Evolutionary conservation across 2,797 vertebrate genomes (phyloP).

Genomic region (Xerus rutilus): DNA sequence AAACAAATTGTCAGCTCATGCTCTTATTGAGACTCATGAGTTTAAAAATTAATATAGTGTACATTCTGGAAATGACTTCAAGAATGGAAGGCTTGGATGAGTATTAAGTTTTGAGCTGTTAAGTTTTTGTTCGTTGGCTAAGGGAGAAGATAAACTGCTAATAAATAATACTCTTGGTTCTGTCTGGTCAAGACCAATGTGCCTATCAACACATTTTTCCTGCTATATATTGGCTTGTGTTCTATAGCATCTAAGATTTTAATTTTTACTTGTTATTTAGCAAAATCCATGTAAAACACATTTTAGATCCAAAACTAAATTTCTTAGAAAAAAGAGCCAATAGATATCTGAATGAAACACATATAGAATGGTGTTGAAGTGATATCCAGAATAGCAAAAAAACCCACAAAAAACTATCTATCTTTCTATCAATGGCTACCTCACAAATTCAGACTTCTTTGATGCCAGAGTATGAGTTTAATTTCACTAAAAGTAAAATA

Average conservation of each 20-base stretch:
- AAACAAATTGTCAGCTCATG: conserved; percentile 60
- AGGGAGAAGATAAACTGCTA: neutral
- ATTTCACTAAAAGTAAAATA: neutral
- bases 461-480: neutral
- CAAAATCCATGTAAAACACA: neutral
- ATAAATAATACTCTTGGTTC: neutral
- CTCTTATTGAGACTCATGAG: neutral
- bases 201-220: neutral
- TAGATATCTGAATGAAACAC: neutral
- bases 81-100: neutral
- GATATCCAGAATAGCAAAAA: too few species aligned
- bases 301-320: neutral
- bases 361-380: neutral
- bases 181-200: neutral
- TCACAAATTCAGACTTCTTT: neutral
- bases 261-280: neutral
- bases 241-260: neutral
- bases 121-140: neutral
- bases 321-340: neutral
- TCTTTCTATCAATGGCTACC: neutral
- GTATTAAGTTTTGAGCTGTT: neutral
- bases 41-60: conserved; percentile 14
- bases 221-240: neutral
- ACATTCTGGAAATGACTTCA: neutral
- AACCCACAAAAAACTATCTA: too few species aligned